Percentiles rank a stretch among this genome's conserved stretches.
These are phyloP conservation scores for Philaethria dido DNA, from an alignment of 2,888 invertebrate genomes.

Conservation along the genomic window DNA sequence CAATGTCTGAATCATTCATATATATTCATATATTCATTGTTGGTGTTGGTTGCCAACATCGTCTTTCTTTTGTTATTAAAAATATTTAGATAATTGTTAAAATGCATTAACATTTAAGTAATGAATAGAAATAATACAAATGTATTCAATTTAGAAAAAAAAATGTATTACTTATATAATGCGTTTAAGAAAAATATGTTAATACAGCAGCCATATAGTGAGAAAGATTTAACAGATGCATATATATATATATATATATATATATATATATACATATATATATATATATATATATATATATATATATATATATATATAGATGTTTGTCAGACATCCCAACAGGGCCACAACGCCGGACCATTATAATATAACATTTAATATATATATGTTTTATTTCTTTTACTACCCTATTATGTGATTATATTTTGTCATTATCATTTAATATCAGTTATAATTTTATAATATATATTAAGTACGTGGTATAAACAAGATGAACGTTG, in stretches of 20 bases:
- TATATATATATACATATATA: no score
- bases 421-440: background rate
- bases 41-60: slow-evolving; percentile 13
- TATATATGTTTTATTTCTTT: no score
- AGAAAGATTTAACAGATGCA: background rate
- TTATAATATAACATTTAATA: no score
- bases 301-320: no score
- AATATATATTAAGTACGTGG: background rate
- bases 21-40: no score
- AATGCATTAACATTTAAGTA: background rate
- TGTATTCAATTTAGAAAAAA: no score
- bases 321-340: background rate
- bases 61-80: slow-evolving; percentile 15
- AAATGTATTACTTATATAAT: no score
- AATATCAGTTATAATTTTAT: background rate
- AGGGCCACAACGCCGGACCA: background rate
- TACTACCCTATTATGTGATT: no score
- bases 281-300: no score
- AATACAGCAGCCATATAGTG: background rate
- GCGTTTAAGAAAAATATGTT: background rate
- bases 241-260: no score
- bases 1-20: slow-evolving; percentile 21
- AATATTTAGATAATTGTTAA: background rate
- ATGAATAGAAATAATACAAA: no score
- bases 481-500: slow-evolving; percentile 35